Percentiles rank a stretch among this genome's conserved stretches.
phyloP scores from a whole-genome alignment of 2,888 invertebrate genomes.

The Eumacrocentrus americanus region DNA sequence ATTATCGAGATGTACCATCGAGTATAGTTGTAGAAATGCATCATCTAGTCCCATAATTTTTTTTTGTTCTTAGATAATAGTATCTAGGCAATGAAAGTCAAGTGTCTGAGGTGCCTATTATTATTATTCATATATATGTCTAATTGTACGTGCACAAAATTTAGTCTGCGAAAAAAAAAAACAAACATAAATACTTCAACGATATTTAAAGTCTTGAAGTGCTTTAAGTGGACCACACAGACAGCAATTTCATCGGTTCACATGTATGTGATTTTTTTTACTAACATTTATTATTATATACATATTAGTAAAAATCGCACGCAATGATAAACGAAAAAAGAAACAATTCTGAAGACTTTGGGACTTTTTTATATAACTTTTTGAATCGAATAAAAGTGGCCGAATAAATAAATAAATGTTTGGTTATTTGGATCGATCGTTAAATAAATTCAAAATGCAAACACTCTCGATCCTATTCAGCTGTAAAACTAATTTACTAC shows the following conservation, averaged over 20 bases:
- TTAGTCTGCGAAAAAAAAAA: background rate
- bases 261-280: too few species aligned
- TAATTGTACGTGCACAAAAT: constrained; percentile 16
- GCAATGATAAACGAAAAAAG: background rate
- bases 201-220: too few species aligned
- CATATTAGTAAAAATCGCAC: background rate
- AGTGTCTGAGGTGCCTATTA: constrained; percentile 12
- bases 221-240: too few species aligned
- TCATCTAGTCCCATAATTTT: constrained; percentile 23
- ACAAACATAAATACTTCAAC: too few species aligned
- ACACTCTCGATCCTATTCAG: constrained; percentile 12
- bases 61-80: constrained; percentile 11
- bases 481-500: constrained; percentile 49
- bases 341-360: background rate
- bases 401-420: too few species aligned
- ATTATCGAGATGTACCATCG: constrained; percentile 12
- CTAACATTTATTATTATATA: too few species aligned
- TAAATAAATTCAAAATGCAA: background rate
- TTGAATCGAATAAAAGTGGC: background rate
- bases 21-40: constrained; percentile 20
- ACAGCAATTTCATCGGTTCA: too few species aligned
- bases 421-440: background rate
- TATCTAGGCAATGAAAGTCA: constrained; percentile 7
- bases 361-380: constrained; percentile 9
- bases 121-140: background rate